Base-by-base conservation (phyloP, 2,113 vertebrate species). In the Reinhardtius hippoglossoides region DNA sequence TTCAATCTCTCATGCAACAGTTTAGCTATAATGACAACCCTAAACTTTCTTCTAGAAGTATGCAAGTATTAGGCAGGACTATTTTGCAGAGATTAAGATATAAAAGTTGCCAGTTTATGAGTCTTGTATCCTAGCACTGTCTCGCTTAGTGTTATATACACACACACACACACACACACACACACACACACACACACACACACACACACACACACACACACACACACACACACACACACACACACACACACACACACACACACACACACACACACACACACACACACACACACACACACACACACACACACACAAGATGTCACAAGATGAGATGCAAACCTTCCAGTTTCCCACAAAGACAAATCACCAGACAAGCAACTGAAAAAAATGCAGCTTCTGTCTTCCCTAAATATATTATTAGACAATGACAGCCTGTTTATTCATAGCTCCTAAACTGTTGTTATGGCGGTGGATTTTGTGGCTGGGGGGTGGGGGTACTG, bases 261-360 rank as follows among this genome's bases (percentile, higher is more conserved):
- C n/a, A n/a, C n/a, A n/a, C n/a, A n/a, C n/a, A n/a, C 60, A 35
- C 55, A 70, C 60, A 79, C 55, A 64, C n/a, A 63, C 23, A 57
- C 71, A 68, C 67, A 52, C 71, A 48, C 68, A 74, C 60, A n/a
- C n/a, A n/a, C 46, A 66, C 52, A 71, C 35, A 80, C 54, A 70
- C 63, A 79, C 54, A 63, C 23, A 57, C 71, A 68, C 67, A 52
- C 71, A 48, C 68, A 74, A n/a, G n/a, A n/a, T n/a, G n/a, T n/a
- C 60, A 89, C 74, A 84, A 80, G 71, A 89, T 67, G 70, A 77
- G 74, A 42, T 56, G 52, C 87, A 92, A 87, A 87, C 61, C 88
- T 91, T 92, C 82, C 78, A 88, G 80, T 92, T 94, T 93, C 91
- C 91, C 90, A 93, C 90, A 90, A 81, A 86, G 74, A 87, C 67